Base-by-base conservation (phyloP, 2,797 vertebrate species). In the Triplophysa bombifrons region DNA sequence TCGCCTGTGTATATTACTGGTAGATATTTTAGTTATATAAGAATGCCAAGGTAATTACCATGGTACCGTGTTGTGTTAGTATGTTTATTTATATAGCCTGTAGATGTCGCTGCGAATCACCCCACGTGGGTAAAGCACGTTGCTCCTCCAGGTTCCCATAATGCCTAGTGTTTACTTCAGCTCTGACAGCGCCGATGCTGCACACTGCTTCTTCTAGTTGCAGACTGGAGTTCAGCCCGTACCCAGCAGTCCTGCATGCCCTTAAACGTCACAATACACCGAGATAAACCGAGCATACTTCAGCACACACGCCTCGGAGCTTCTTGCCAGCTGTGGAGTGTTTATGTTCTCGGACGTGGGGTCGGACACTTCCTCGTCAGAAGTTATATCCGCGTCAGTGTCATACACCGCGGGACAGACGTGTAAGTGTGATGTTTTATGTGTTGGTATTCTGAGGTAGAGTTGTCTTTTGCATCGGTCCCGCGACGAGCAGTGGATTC, bases 71-170 rank as follows among this genome's bases (percentile, higher is more conserved):
- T 2, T 41, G 41, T 41, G 41, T 41, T 11, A 48, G 46, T 13
- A 11, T 48, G 46, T 48, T 13, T 41, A 41, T 41, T 11, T 41
- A 17, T 50, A 17, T 50, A 50, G 0, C 74, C 84, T 82, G 68
- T 76, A 84, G 82, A 77, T 78, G 84, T 77, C 64, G 79, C 80
- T 82, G 66, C 69, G 60, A n/a, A 46, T 61, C 69, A 48, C 55
- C 65, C 67, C 66, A 22, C 17, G 34, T 41, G 76, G 17, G 19
- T 16, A 20, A 38, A 80, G 72, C 82, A 79, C 81, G 76, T 71
- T 64, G 63, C 66, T 55, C 55, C 72, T 79, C 72, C 75, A 69
- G 66, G 67, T 81, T 83, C 84, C 84, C 84, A 85, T 14, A 81
- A 85, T 85, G 79, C 81, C 66, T 48, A 30, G 77, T 75, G 72